Conservation (phyloP, 2,888 invertebrate species). For the Latrodectus elegans region DNA sequence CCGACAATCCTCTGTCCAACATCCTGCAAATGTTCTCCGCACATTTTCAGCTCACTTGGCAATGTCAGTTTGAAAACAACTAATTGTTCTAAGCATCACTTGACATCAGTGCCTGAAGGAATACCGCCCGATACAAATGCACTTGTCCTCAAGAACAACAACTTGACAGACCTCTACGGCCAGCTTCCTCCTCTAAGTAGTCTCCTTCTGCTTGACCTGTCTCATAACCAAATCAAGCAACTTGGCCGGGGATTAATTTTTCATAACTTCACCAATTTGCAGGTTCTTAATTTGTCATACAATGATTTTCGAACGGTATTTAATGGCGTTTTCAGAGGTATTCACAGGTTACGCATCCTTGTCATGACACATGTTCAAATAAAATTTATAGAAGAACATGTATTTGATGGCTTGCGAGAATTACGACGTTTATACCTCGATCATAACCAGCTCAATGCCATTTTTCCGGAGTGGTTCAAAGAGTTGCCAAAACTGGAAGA, state of each 20-base stretch:
- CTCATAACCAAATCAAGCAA: slow-evolving; percentile 74
- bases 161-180: slow-evolving; percentile 72
- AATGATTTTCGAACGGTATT: slow-evolving; percentile 74
- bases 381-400: slow-evolving; percentile 74
- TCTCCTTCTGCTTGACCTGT: slow-evolving; percentile 75
- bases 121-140: slow-evolving; percentile 74
- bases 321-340: slow-evolving; percentile 75
- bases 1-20: slow-evolving; percentile 14
- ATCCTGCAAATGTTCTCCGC: slow-evolving; percentile 26
- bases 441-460: slow-evolving; percentile 74
- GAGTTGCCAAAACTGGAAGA: slow-evolving; percentile 73
- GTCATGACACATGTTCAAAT: slow-evolving; percentile 74
- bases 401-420: slow-evolving; percentile 74
- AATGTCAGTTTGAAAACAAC: slow-evolving; percentile 72
- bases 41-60: slow-evolving; percentile 25
- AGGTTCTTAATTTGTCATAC: slow-evolving; percentile 74
- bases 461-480: slow-evolving; percentile 75
- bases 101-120: slow-evolving; percentile 72
- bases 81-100: slow-evolving; percentile 74
- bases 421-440: slow-evolving; percentile 74
- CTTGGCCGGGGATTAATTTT: slow-evolving; percentile 74
- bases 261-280: slow-evolving; percentile 73
- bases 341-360: slow-evolving; percentile 73
- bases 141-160: slow-evolving; percentile 73
- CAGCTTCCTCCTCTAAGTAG: slow-evolving; percentile 72